These are phyloP conservation scores for Irena cyanogastra DNA, from an alignment of 2,113 vertebrate species.

Conservation along the genomic window DNA sequence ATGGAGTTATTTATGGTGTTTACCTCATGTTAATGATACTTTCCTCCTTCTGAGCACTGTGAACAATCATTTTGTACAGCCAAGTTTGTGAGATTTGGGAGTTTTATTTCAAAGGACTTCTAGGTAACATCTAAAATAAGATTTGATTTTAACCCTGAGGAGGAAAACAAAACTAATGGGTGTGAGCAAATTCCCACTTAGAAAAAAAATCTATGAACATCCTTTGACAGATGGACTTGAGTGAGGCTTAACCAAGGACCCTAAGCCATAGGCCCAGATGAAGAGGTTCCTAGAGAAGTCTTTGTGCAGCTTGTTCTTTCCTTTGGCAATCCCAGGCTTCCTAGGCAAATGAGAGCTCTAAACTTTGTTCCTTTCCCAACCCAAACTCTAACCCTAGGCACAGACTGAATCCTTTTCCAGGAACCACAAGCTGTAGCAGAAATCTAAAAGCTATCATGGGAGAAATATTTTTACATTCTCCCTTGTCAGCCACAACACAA, in stretches of 20 bases:
- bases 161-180: neutral
- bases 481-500: neutral
- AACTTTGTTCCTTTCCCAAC: neutral
- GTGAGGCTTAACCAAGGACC: neutral
- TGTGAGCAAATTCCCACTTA: neutral
- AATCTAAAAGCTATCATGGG: neutral
- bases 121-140: neutral
- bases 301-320: neutral
- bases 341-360: neutral
- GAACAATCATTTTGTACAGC: neutral
- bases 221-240: neutral
- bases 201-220: neutral
- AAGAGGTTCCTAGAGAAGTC: neutral
- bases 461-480: neutral
- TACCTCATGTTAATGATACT: neutral
- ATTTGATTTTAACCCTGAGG: neutral
- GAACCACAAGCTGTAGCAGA: neutral
- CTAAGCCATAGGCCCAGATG: neutral
- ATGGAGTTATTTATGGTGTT: neutral
- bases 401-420: neutral
- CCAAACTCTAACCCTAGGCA: neutral
- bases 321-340: neutral
- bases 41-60: neutral
- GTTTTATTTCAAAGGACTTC: neutral
- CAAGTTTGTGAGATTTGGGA: neutral